Conservation (phyloP, 2,888 invertebrate genomes). For the Phania funesta region DNA sequence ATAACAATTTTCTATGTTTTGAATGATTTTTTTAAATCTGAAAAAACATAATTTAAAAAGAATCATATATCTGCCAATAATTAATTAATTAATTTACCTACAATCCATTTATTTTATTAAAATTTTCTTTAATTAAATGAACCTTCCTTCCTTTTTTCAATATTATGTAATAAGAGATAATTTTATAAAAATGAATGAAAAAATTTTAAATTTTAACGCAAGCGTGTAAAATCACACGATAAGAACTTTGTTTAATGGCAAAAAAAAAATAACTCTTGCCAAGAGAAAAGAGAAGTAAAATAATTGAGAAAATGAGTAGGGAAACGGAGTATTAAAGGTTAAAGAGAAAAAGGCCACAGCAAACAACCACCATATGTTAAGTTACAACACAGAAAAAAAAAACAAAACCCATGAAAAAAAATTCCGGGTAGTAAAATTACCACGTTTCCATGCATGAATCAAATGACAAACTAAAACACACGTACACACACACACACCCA, state of each 20-base stretch:
- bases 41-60: no score
- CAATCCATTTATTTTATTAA: no score
- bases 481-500: neutral
- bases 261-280: conserved; percentile 1
- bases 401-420: neutral
- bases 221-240: conserved; percentile 58
- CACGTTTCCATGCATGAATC: conserved; percentile 39
- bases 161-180: conserved; percentile 52
- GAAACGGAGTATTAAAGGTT: neutral
- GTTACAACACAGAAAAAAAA: neutral
- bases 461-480: neutral
- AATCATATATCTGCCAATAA: no score
- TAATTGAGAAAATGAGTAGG: neutral
- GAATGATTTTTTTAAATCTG: no score
- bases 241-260: conserved; percentile 37
- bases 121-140: no score
- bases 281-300: neutral
- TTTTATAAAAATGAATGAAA: conserved; percentile 1
- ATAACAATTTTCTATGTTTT: no score
- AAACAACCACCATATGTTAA: neutral
- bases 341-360: conserved; percentile 21
- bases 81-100: no score
- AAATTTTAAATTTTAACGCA: conserved; percentile 43
- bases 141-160: neutral
- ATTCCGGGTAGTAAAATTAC: conserved; percentile 20